These are phyloP conservation scores for Aegotheles bennettii DNA, from an alignment of 2,113 vertebrate genomes.

Conservation along the genomic window DNA sequence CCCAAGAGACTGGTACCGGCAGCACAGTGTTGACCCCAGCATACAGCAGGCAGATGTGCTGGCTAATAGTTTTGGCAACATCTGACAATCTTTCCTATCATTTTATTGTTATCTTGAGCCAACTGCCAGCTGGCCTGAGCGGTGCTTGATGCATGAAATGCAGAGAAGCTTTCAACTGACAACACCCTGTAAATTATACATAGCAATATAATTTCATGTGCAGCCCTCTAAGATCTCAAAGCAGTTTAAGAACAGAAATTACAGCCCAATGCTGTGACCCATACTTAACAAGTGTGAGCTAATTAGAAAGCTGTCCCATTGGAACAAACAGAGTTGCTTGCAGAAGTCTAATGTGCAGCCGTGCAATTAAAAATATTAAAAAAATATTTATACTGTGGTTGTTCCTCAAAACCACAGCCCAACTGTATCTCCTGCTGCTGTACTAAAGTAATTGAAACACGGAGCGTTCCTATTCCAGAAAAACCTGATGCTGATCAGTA, in stretches of 20 bases:
- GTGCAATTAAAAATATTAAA: not conserved
- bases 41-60: not conserved
- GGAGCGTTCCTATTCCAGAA: not conserved
- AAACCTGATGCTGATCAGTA: not conserved
- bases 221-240: not conserved
- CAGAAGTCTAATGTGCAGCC: not conserved
- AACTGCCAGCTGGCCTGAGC: not conserved
- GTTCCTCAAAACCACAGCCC: not conserved
- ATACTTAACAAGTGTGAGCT: not conserved
- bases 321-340: not conserved
- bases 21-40: not conserved
- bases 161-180: not conserved
- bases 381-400: not conserved
- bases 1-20: not conserved
- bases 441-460: not conserved
- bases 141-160: fast-evolving
- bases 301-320: not conserved
- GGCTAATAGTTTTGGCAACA: not conserved
- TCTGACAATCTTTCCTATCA: not conserved
- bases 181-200: not conserved
- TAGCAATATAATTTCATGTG: not conserved
- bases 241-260: not conserved
- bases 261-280: not conserved
- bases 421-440: not conserved
- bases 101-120: not conserved